Evolutionary conservation across 2,888 invertebrate species (phyloP).

Genomic region (Synanthedon formicaeformis): DNA sequence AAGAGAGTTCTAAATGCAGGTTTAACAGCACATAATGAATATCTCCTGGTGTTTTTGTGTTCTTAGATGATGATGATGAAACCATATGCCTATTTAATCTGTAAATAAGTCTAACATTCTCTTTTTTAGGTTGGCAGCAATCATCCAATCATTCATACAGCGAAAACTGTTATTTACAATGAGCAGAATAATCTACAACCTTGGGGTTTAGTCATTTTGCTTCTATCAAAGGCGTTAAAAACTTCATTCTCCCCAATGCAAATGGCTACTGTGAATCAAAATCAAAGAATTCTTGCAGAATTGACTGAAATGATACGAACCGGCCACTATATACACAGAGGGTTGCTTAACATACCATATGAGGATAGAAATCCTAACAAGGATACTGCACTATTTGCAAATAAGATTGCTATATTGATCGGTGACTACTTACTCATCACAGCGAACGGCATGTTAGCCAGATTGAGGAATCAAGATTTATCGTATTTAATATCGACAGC

Average conservation of each 20-base stretch:
- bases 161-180: constrained; percentile 84
- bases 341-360: constrained; percentile 48
- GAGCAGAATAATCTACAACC: constrained; percentile 87
- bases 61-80: too few relatives aligned
- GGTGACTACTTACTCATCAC: constrained; percentile 88
- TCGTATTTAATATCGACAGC: constrained; percentile 86
- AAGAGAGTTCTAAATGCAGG: too few relatives aligned
- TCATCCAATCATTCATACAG: constrained; percentile 88
- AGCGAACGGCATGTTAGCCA: constrained; percentile 83
- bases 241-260: constrained; percentile 70
- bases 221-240: constrained; percentile 79
- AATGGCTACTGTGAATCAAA: constrained; percentile 67
- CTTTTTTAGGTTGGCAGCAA: constrained; percentile 77
- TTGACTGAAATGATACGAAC: constrained; percentile 91
- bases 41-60: too few relatives aligned
- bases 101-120: not conserved
- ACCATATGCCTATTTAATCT: too few relatives aligned
- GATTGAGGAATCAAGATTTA: constrained; percentile 76
- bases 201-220: constrained; percentile 84
- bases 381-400: constrained; percentile 84
- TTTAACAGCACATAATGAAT: too few relatives aligned
- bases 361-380: constrained; percentile 65
- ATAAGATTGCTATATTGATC: constrained; percentile 87
- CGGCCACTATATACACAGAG: constrained; percentile 84
- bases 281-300: constrained; percentile 68